A percentile compares a stretch with the other conserved stretches of the same genome.
phyloP scores from a whole-genome alignment of 2,113 vertebrate species.

The Nycticryphes semicollaris region DNA sequence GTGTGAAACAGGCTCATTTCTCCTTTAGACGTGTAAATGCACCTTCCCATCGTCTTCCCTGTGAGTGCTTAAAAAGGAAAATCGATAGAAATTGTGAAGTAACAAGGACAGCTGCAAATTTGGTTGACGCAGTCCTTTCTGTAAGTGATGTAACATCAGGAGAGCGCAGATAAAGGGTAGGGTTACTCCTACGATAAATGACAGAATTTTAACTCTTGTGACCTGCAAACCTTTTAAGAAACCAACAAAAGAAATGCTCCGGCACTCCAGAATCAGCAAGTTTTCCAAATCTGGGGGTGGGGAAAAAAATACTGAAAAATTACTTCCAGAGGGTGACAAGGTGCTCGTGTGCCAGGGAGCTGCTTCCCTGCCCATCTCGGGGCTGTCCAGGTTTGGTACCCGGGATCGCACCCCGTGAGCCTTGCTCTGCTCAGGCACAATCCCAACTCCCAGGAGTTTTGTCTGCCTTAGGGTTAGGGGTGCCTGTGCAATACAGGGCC shows the following conservation, averaged over 20 bases:
- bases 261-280: background rate
- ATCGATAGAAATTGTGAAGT: background rate
- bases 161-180: background rate
- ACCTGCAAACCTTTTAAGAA: background rate
- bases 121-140: background rate
- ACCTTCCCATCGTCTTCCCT: background rate
- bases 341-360: background rate
- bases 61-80: background rate
- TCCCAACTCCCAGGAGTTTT: accelerated
- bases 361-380: background rate
- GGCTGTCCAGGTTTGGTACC: background rate
- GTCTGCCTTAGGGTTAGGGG: background rate
- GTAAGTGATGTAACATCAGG: background rate
- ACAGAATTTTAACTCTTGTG: background rate
- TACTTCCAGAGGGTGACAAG: background rate
- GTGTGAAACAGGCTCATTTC: background rate
- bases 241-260: background rate
- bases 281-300: background rate
- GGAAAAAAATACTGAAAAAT: background rate
- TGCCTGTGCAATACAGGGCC: accelerated
- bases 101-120: background rate
- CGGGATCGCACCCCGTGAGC: accelerated
- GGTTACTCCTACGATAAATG: background rate
- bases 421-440: background rate
- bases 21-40: background rate